Percentiles rank a stretch among this genome's conserved stretches.
Conservation (phyloP, 2,797 vertebrate genomes). For the Rhinichthys osculus region DNA sequence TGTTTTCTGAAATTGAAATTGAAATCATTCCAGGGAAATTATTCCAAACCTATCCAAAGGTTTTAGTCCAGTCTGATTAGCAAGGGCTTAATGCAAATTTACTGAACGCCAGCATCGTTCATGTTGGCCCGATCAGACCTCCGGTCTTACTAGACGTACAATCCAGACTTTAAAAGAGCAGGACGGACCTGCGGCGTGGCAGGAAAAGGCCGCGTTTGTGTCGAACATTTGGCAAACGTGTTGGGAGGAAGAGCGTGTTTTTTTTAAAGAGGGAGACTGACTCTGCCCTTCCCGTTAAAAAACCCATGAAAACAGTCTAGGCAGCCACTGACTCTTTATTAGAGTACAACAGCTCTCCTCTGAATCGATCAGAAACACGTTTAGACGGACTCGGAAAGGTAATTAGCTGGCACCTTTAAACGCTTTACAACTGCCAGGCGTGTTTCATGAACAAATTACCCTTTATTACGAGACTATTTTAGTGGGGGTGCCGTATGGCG, state of each 20-base stretch:
- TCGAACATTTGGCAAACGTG: conserved; percentile 67
- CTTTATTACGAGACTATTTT: conserved; percentile 23
- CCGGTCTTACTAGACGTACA: conserved; percentile 60
- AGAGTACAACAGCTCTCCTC: conserved; percentile 68
- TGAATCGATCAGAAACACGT: conserved; percentile 50
- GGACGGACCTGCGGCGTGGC: conserved; percentile 64
- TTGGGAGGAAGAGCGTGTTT: conserved; percentile 75
- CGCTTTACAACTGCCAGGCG: conserved; percentile 20
- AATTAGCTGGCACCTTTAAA: conserved; percentile 50
- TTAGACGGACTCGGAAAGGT: conserved; percentile 47
- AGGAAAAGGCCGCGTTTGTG: conserved; percentile 71
- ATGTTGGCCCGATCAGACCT: conserved; percentile 75
- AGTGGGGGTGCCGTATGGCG: background rate
- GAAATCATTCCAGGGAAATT: background rate
- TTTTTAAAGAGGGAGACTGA: conserved; percentile 75
- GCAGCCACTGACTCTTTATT: conserved; percentile 61
- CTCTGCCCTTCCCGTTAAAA: conserved; percentile 79
- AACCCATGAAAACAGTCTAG: conserved; percentile 62
- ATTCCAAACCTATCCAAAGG: background rate
- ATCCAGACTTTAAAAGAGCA: conserved; percentile 51
- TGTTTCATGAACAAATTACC: conserved; percentile 42
- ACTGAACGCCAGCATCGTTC: conserved; percentile 80
- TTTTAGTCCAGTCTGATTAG: conserved; percentile 35
- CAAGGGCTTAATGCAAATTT: conserved; percentile 78
- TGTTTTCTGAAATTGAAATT: background rate